Evolutionary conservation across 2,888 invertebrate species (phyloP).

Genomic region (Barypeithes pellucidus): DNA sequence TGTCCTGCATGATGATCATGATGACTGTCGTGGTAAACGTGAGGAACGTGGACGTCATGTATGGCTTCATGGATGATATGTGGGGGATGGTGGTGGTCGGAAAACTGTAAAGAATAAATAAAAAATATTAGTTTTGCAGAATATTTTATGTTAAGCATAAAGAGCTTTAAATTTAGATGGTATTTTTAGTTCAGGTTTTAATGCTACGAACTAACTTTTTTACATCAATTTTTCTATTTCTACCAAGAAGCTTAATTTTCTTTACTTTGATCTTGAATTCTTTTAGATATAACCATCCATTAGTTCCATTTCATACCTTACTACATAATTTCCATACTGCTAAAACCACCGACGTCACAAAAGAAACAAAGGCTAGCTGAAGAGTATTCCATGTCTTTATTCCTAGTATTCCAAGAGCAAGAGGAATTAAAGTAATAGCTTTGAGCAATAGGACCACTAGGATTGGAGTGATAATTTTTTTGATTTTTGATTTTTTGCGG

Average conservation of each 20-base stretch:
- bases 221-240: too few species aligned
- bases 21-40: slow-evolving; percentile 49
- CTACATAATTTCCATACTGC: slow-evolving; percentile 91
- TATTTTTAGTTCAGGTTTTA: too few species aligned
- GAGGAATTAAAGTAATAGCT: slow-evolving; percentile 88
- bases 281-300: too few species aligned
- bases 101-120: slow-evolving; percentile 26
- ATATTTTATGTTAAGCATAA: too few species aligned
- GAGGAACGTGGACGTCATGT: slow-evolving; percentile 53
- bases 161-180: too few species aligned
- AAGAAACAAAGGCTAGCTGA: slow-evolving; percentile 89
- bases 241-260: too few species aligned
- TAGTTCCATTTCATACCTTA: slow-evolving; percentile 85
- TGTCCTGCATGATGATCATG: slow-evolving; percentile 46
- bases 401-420: slow-evolving; percentile 88
- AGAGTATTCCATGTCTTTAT: slow-evolving; percentile 91
- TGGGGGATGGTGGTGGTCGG: slow-evolving; percentile 48
- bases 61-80: slow-evolving; percentile 57
- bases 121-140: neutral
- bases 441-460: slow-evolving; percentile 87
- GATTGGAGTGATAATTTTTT: slow-evolving; percentile 88
- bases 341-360: slow-evolving; percentile 86
- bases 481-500: slow-evolving; percentile 79
- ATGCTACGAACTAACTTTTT: too few species aligned
- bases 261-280: too few species aligned